These are phyloP conservation scores for Sinocyclocheilus anshuiensis DNA, from an alignment of 2,113 vertebrate genomes.

Conservation along the genomic window DNA sequence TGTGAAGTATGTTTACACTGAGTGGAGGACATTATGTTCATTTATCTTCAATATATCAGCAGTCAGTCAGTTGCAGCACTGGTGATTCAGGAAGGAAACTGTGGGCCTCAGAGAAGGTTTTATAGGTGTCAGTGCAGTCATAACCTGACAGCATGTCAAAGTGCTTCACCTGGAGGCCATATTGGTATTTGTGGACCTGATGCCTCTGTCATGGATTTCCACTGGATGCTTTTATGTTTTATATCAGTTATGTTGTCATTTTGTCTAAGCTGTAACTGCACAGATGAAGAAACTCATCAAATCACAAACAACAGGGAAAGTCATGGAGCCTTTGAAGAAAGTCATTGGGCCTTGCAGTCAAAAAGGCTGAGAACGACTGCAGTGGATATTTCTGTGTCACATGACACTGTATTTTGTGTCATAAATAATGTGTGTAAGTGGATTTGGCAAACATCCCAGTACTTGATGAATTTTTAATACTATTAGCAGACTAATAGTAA, in stretches of 20 bases:
- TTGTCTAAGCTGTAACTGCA: constrained; percentile 11
- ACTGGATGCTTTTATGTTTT: constrained; percentile 13
- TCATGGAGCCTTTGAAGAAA: not conserved
- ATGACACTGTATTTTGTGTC: not conserved
- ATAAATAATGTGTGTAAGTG: not conserved
- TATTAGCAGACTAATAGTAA: not conserved
- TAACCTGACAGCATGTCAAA: not conserved
- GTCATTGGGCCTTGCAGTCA: not conserved
- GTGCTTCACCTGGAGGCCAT: not conserved
- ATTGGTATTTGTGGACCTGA: constrained; percentile 28
- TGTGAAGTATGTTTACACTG: constrained; percentile 45
- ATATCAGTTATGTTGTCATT: constrained; percentile 53
- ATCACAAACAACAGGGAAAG: not conserved
- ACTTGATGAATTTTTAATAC: not conserved
- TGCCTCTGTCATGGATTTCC: constrained; percentile 49
- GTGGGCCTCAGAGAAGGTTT: not conserved
- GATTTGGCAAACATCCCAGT: not conserved
- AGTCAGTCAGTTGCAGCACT: not conserved
- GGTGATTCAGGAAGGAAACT: constrained; percentile 3
- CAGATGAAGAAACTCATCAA: not conserved
- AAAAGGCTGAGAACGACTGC: too few species aligned
- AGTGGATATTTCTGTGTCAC: not conserved
- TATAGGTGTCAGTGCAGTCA: not conserved
- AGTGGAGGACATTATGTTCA: constrained; percentile 52
- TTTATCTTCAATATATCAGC: constrained; percentile 20